A percentile compares a stretch with the other conserved stretches of the same genome.
Evolutionary conservation across 2,113 vertebrate genomes (phyloP).

Genomic region (Petrocephalus microphthalmus): DNA sequence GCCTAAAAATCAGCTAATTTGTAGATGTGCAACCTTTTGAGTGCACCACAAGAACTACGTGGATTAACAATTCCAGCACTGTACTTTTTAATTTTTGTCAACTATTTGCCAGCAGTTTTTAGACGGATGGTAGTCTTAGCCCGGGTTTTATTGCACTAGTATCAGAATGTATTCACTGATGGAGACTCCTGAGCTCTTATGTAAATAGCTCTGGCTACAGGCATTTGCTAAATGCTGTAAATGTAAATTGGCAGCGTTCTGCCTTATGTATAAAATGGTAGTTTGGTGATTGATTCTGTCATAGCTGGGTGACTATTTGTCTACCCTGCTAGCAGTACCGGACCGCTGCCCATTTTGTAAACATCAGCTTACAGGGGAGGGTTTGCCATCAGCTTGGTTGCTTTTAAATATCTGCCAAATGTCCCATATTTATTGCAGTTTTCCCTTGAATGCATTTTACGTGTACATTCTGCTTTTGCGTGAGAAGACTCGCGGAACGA

Average conservation of each 20-base stretch:
- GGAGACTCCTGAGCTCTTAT: too few species aligned
- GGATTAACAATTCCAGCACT: too few species aligned
- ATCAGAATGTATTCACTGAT: too few species aligned
- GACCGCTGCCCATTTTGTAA: not conserved
- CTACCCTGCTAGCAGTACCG: slow-evolving; percentile 2
- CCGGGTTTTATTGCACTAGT: too few species aligned
- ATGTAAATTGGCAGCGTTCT: too few species aligned
- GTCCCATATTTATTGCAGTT: not conserved
- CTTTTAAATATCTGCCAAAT: not conserved
- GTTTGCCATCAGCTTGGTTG: not conserved
- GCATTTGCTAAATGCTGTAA: too few species aligned
- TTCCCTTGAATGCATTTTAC: not conserved
- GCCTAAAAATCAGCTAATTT: not conserved
- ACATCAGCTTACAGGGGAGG: not conserved
- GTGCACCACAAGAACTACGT: too few species aligned
- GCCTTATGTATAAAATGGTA: not conserved
- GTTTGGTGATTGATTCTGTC: not conserved
- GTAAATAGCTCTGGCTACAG: too few species aligned
- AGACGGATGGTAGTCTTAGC: too few species aligned
- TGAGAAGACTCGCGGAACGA: not conserved
- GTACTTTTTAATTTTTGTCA: too few species aligned
- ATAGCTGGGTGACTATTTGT: too few species aligned
- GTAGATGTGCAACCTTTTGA: not conserved
- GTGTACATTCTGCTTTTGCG: not conserved
- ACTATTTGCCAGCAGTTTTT: too few species aligned